Conservation (phyloP, 37 sponge, comb jelly and placozoan species). For the Trichoplax adhaerens region DNA sequence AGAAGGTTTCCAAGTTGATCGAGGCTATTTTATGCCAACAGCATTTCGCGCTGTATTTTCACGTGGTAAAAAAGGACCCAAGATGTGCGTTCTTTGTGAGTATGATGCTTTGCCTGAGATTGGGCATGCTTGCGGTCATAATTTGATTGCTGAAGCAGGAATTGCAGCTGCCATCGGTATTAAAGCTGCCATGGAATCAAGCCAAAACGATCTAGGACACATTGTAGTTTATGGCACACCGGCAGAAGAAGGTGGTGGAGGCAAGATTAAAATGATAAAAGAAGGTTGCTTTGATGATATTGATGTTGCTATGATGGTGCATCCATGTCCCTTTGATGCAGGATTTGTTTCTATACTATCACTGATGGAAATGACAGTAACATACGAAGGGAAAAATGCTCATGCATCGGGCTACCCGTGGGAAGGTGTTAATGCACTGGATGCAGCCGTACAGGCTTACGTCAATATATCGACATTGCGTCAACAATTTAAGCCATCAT, state of each 20-base stretch:
- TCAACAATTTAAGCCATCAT: slow-evolving; percentile 8
- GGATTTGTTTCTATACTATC: background rate
- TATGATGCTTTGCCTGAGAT: slow-evolving; percentile 79
- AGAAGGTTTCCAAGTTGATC: slow-evolving; percentile 50
- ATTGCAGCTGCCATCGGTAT: slow-evolving; percentile 8
- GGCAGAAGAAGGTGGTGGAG: slow-evolving; percentile 15
- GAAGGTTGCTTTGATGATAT: slow-evolving; percentile 5
- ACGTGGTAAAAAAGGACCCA: slow-evolving; percentile 2
- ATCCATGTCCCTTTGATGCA: background rate
- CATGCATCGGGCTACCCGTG: slow-evolving; percentile 45
- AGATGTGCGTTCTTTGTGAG: slow-evolving; percentile 60
- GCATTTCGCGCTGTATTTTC: slow-evolving; percentile 56
- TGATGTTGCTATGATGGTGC: slow-evolving; percentile 3
- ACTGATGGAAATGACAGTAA: slow-evolving; percentile 9
- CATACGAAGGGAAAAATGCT: slow-evolving; percentile 49
- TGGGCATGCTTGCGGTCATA: slow-evolving; percentile 81
- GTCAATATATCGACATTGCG: slow-evolving; percentile 7
- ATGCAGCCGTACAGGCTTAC: slow-evolving; percentile 10
- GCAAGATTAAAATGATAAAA: slow-evolving; percentile 1
- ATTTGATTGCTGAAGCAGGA: slow-evolving; percentile 60
- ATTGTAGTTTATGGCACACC: slow-evolving; percentile 11
- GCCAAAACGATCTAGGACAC: background rate
- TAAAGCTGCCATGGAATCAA: slow-evolving; percentile 9
- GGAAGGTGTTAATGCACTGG: slow-evolving; percentile 16
- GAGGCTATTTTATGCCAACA: slow-evolving; percentile 28